Conservation (phyloP, 2,797 vertebrate species). For the Amphiprion clarkii region DNA sequence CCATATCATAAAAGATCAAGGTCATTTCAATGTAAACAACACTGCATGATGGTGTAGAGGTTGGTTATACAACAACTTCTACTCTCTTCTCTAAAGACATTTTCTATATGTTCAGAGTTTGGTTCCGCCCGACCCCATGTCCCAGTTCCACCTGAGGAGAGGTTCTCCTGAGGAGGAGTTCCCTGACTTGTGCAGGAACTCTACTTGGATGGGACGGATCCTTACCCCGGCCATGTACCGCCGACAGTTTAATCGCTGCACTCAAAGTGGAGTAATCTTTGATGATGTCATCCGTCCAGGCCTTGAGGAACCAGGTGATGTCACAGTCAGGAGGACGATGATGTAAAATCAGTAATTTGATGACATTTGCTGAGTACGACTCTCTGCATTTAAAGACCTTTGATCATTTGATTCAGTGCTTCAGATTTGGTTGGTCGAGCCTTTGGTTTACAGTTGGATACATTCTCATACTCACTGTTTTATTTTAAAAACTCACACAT, state of each 20-base stretch:
- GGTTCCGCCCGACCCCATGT: slow-evolving; percentile 76
- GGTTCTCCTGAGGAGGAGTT: slow-evolving; percentile 83
- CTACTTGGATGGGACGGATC: slow-evolving; percentile 79
- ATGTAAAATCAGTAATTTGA: too few species aligned
- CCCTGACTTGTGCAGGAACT: slow-evolving; percentile 77
- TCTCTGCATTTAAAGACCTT: too few species aligned
- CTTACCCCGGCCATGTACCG: slow-evolving; percentile 80
- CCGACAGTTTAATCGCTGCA: slow-evolving; percentile 81
- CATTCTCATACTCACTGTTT: too few species aligned
- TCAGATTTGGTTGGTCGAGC: too few species aligned
- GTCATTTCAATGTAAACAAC: too few species aligned
- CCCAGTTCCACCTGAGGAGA: slow-evolving; percentile 74
- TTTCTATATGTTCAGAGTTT: slow-evolving; percentile 65
- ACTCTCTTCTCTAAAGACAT: neutral
- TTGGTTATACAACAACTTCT: too few species aligned
- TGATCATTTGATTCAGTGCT: too few species aligned
- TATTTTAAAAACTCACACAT: too few species aligned
- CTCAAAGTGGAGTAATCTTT: slow-evolving; percentile 82
- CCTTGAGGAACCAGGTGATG: slow-evolving; percentile 82
- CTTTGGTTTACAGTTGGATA: too few species aligned
- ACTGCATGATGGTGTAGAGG: too few species aligned
- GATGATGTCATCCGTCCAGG: slow-evolving; percentile 84
- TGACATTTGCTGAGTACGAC: too few species aligned
- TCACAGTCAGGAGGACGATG: neutral
- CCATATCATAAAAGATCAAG: too few species aligned